Evolutionary conservation across 2,888 invertebrate species (phyloP), one percentile per base, ranked within the genome.

Genomic region (Cetonia aurata): DNA sequence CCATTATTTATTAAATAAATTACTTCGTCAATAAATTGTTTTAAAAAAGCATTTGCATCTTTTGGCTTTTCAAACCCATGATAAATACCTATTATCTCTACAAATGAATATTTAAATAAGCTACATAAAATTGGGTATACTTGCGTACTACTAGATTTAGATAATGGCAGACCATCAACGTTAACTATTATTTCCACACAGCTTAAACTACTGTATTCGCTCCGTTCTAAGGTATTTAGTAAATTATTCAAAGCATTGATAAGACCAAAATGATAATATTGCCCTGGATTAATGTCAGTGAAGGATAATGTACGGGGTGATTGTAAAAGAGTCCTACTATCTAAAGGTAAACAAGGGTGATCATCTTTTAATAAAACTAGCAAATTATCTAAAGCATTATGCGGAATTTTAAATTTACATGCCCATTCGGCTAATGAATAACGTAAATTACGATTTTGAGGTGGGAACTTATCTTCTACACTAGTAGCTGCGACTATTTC

Each of bases 101-200:
- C 53, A 6, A 48, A 15, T 13, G 41, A 17, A 41, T 69, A 67
- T 44, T 50, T 46, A 15, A 37, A n/a, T 10, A 65, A 25, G 65
- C 17, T 70, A 66, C 65, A 65, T 44, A 70, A 66, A 66, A 71
- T 69, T 37, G 68, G 65, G 52, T 66, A 70, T 9, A 70, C 17
- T 56, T 56, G 48, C 33, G 48, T 67, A 12, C 52, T 41, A 41
- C 19, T 52, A 31, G 59, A 68, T 62, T 60, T 62, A 6, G 60
- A 44, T 55, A 71, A 60, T 17, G 68, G 68, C 31, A 71, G 12
- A 1, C 71, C 71, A 48, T 69, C 71, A 42, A 71, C 55, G 55
- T 71, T 71, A 44, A 71, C 42, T 33, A 13, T 48, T 53, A 68
- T 15, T 46, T 68, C 65, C 9, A 67, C 15, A 25, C 25, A 25